These are phyloP conservation scores for Podarcis raffonei DNA, from an alignment of 2,113 vertebrate genomes.

Conservation along the genomic window DNA sequence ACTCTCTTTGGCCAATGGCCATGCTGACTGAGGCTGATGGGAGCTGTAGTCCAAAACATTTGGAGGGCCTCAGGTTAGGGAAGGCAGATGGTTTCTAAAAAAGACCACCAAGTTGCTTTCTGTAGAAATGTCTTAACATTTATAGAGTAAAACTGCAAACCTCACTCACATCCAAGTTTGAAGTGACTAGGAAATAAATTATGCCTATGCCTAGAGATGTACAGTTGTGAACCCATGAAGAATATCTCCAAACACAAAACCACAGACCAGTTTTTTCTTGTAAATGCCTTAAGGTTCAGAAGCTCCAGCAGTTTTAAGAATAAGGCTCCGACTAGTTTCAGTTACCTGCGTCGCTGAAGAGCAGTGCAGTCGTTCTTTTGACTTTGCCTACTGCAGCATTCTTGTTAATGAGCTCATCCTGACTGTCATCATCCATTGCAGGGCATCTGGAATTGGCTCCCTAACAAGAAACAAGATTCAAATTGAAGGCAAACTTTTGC, in stretches of 20 bases:
- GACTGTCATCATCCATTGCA: conserved; percentile 92
- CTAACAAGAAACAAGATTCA: conserved; percentile 40
- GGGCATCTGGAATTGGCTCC: conserved; percentile 75
- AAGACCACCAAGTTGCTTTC: not conserved
- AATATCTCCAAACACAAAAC: accelerated
- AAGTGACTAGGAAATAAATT: not conserved
- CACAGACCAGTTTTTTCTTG: not conserved
- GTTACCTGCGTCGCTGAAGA: conserved; percentile 82
- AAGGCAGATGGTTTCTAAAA: not conserved
- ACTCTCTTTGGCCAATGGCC: too few species aligned
- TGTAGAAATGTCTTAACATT: not conserved
- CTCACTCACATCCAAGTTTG: not conserved
- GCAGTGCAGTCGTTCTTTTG: conserved; percentile 59
- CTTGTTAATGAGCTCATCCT: conserved; percentile 86
- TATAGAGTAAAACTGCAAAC: not conserved
- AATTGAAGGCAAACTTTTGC: not conserved
- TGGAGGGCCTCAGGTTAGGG: too few species aligned
- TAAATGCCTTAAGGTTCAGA: accelerated
- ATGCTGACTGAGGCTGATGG: too few species aligned
- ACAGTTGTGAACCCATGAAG: not conserved
- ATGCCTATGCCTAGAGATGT: not conserved
- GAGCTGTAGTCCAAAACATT: too few species aligned
- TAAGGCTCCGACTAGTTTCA: accelerated
- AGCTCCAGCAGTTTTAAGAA: not conserved
- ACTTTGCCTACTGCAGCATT: conserved; percentile 75